Conservation (phyloP, 2,113 vertebrate genomes). For the Tonatia bakeri region DNA sequence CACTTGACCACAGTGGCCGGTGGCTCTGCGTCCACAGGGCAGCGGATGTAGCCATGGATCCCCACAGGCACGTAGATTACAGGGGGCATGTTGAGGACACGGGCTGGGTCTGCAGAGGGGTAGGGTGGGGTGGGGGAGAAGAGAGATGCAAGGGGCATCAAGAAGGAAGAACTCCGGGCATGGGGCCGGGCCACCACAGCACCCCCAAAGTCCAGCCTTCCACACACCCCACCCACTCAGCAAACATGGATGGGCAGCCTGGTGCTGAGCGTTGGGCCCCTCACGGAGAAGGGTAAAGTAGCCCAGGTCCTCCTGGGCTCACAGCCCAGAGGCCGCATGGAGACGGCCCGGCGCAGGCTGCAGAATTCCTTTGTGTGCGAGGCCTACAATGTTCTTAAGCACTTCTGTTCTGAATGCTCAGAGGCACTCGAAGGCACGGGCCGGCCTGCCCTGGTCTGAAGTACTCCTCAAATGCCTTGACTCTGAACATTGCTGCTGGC, state of each 20-base stretch:
- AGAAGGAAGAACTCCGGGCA: not conserved
- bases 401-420: not conserved
- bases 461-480: not conserved
- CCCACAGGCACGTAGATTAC: slow-evolving; percentile 97
- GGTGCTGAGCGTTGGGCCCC: not conserved
- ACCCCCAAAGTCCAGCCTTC: not conserved
- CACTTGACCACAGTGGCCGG: slow-evolving; percentile 95
- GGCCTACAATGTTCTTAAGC: not conserved
- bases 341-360: not conserved
- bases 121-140: rapidly evolving
- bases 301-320: not conserved
- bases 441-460: no score
- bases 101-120: slow-evolving; percentile 89
- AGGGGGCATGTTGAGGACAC: slow-evolving; percentile 98
- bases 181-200: not conserved
- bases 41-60: slow-evolving; percentile 97
- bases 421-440: not conserved
- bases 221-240: no score
- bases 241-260: not conserved
- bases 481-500: rapidly evolving
- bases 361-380: not conserved
- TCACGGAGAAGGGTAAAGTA: rapidly evolving
- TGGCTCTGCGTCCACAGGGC: slow-evolving; percentile 96
- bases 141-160: not conserved
- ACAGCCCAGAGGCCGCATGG: not conserved